These are phyloP conservation scores for Apodemus sylvaticus DNA, from an alignment of 2,113 vertebrate species.

Conservation along the genomic window DNA sequence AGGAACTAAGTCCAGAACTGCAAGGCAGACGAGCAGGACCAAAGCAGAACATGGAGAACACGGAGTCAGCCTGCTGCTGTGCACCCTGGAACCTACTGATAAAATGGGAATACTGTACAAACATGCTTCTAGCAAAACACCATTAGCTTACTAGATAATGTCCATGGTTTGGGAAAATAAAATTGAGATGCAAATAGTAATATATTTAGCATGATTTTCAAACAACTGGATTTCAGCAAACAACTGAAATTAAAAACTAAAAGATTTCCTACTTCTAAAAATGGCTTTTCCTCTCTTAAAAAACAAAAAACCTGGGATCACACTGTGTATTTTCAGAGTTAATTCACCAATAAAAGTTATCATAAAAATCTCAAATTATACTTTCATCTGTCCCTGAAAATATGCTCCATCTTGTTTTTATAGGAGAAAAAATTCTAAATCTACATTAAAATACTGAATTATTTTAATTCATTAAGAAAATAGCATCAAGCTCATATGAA, in stretches of 20 bases:
- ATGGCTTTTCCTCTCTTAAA: constrained; percentile 47
- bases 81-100: constrained; percentile 37
- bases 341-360: constrained; percentile 53
- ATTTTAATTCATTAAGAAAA: constrained; percentile 40
- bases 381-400: neutral
- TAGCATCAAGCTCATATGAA: constrained; percentile 6
- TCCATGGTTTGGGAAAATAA: constrained; percentile 5
- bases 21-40: neutral
- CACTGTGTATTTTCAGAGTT: constrained; percentile 56
- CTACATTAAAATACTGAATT: neutral
- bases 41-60: neutral
- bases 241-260: constrained; percentile 55
- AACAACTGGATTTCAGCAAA: constrained; percentile 57
- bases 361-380: constrained; percentile 33
- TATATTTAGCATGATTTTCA: constrained; percentile 65
- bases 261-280: constrained; percentile 61
- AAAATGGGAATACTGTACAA: constrained; percentile 37
- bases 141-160: constrained; percentile 24
- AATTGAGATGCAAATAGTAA: constrained; percentile 6
- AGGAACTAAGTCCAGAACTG: constrained; percentile 36
- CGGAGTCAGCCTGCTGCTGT: neutral
- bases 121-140: constrained; percentile 26
- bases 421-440: neutral
- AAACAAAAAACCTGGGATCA: constrained; percentile 56
- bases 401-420: neutral